Evolutionary conservation across 2,888 invertebrate genomes (phyloP).

Genomic region (Scotopteryx bipunctaria): DNA sequence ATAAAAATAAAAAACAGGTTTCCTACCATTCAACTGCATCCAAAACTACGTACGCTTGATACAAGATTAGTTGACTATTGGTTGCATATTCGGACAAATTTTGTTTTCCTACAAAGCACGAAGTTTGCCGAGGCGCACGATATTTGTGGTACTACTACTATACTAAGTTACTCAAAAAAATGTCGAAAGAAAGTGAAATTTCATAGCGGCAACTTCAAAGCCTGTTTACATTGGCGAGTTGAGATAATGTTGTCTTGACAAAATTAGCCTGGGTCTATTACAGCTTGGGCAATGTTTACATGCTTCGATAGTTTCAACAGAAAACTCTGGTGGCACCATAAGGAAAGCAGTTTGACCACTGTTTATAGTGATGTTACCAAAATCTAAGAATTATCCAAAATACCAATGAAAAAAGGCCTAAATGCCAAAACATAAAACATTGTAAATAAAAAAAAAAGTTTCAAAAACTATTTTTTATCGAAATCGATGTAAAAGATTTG

Average conservation of each 20-base stretch:
- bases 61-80: too few relatives aligned
- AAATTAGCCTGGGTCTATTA: conserved; percentile 68
- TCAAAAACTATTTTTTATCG: too few relatives aligned
- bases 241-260: conserved; percentile 75
- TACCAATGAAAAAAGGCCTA: not conserved
- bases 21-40: too few relatives aligned
- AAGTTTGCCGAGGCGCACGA: too few relatives aligned
- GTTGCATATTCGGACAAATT: too few relatives aligned
- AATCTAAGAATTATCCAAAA: not conserved
- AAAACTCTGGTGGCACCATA: conserved; percentile 44
- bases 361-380: not conserved
- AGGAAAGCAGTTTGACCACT: conserved; percentile 20
- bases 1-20: too few relatives aligned
- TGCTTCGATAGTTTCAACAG: conserved; percentile 58
- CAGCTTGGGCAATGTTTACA: conserved; percentile 68
- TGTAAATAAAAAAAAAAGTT: too few relatives aligned
- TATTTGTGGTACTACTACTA: not conserved
- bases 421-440: too few relatives aligned
- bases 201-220: conserved; percentile 68
- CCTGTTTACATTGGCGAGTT: conserved; percentile 59
- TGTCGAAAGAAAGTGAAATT: conserved; percentile 57
- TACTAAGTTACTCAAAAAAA: conserved; percentile 17
- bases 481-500: not conserved
- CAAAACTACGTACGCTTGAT: too few relatives aligned
- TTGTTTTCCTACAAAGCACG: too few relatives aligned